A percentile compares a stretch with the other conserved stretches of the same genome.
phyloP scores from a whole-genome alignment of 2,888 invertebrate species.

The Strigamia crassipes region DNA sequence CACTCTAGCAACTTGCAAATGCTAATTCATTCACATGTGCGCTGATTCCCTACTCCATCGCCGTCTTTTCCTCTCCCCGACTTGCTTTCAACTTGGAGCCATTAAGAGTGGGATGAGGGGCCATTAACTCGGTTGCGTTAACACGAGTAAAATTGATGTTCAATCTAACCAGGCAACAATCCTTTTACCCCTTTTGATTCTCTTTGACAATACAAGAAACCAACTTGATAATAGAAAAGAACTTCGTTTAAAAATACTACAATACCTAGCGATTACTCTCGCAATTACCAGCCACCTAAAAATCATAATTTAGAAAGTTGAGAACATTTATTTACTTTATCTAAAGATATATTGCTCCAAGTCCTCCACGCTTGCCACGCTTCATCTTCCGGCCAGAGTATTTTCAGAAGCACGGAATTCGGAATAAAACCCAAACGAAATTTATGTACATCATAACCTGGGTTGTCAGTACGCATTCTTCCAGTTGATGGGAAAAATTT shows the following conservation, averaged over 20 bases:
- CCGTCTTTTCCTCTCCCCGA: conserved; percentile 10
- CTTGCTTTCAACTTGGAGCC: conserved; percentile 27
- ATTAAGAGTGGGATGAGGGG: conserved; percentile 22
- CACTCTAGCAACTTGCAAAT: conserved; percentile 20
- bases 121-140: conserved; percentile 30
- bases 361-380: conserved; percentile 18
- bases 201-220: neutral
- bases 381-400: conserved; percentile 39
- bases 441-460: conserved; percentile 26
- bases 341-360: conserved; percentile 16
- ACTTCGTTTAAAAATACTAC: neutral
- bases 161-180: conserved; percentile 4
- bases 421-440: conserved; percentile 23
- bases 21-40: conserved; percentile 30
- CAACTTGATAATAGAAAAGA: neutral
- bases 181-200: neutral
- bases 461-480: conserved; percentile 6
- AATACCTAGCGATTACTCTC: neutral
- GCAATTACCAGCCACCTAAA: neutral
- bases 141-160: conserved; percentile 27
- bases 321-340: conserved; percentile 5
- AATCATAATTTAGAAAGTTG: neutral
- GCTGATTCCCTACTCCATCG: conserved; percentile 30
- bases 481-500: conserved; percentile 7
- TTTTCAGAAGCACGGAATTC: conserved; percentile 42